Evolutionary conservation across 2,113 vertebrate species (phyloP), one percentile per base, ranked within the genome.

Genomic region (Periophthalmus modestus): DNA sequence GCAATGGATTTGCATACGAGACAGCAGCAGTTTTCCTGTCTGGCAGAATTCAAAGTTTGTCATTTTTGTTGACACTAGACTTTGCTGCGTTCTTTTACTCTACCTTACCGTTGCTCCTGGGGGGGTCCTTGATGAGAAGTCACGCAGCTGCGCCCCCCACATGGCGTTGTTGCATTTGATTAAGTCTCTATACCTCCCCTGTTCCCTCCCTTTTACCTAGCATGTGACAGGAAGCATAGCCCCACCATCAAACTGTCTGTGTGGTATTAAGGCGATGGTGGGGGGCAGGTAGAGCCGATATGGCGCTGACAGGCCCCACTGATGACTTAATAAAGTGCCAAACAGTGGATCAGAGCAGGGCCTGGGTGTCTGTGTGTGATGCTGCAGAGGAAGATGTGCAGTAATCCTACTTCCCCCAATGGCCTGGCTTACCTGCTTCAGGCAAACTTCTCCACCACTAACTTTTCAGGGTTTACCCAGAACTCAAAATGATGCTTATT

Each of bases 251-350:
- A 70, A 76, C 84, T 71, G 24, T 69, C 78, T 81, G 73, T 68
- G 65, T 65, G 71, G 39, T 52, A 39, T 54, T 1, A 9, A 78
- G 77, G 74, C 61, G 50, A 70, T 75, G 72, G 81, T 80, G 77
- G 61, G 59, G 82, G 24, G 59, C 92, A 86, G 77, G 83, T 84
- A 81, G 81, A 83, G 74, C 68, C 83, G 75, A 88, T 75, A 39
- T 62, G 78, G 75, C 24, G 39, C 83, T 86, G 92, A 91, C 90
- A 90, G 82, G 78, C 84, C 80, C 79, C 85, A 90, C 91, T 92
- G 88, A 92, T 85, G 91, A 89, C 86, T 90, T 93, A 89, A 92
- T 90, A 91, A 88, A 90, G 75, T 73, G 75, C 78, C 82, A 88
- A 91, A 87, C 74, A 88, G 82, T 82, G 84, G 82, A 89, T 88